These are phyloP conservation scores for Knipowitschia caucasica DNA, from an alignment of 2,797 vertebrate species.

Conservation along the genomic window DNA sequence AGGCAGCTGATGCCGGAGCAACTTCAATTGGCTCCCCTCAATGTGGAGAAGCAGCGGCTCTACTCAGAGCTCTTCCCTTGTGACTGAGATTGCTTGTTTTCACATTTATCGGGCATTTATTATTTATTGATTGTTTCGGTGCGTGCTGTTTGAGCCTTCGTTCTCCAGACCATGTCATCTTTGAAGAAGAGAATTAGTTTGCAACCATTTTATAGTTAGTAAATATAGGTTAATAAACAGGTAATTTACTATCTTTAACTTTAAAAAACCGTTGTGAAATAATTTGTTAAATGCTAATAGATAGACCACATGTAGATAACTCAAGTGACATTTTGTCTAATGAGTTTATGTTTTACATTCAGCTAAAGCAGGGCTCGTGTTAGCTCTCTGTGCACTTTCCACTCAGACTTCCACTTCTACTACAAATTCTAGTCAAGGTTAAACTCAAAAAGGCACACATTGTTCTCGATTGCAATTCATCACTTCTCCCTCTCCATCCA, in stretches of 20 bases:
- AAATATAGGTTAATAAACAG: no score
- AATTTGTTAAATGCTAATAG: neutral
- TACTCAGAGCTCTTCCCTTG: no score
- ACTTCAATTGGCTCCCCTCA: no score
- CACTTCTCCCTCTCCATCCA: constrained; percentile 60
- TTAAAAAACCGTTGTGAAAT: neutral
- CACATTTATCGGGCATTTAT: no score
- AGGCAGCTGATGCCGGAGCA: no score
- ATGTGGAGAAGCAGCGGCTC: no score
- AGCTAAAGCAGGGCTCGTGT: constrained; percentile 5
- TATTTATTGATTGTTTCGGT: no score
- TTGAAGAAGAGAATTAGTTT: no score
- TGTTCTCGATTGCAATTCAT: constrained; percentile 69
- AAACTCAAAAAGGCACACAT: constrained; percentile 56
- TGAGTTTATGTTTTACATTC: constrained; percentile 11
- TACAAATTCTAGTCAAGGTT: constrained; percentile 62
- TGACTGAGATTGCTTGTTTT: no score
- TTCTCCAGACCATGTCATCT: no score
- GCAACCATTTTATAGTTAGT: no score
- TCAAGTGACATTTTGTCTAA: neutral
- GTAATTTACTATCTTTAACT: neutral
- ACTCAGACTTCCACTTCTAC: constrained; percentile 21
- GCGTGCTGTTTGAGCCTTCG: no score
- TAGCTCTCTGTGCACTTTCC: constrained; percentile 12
- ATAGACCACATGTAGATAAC: neutral